Evolutionary conservation across 2,888 invertebrate genomes (phyloP).

Genomic region (Agrotis segetum): DNA sequence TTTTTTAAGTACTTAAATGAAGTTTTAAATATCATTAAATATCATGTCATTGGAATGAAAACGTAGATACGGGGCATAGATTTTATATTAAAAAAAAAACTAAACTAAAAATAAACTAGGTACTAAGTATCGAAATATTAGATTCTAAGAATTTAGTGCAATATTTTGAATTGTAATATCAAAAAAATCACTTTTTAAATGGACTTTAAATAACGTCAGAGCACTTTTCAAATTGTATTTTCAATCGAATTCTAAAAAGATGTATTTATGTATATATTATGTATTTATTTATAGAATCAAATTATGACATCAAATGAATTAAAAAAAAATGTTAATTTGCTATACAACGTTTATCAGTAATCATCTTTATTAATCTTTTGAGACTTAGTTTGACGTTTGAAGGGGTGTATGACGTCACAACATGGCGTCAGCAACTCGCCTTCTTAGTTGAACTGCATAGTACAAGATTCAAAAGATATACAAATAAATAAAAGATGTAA

Average conservation of each 20-base stretch:
- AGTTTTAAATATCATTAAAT: conserved; percentile 53
- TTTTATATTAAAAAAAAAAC: conserved; percentile 57
- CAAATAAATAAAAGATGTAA: too few species aligned
- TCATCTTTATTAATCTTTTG: too few species aligned
- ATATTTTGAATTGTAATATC: conserved; percentile 49
- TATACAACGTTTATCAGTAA: too few species aligned
- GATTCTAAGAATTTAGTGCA: conserved; percentile 61
- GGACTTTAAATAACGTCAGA: not conserved
- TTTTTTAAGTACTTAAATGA: conserved; percentile 53
- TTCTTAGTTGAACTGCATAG: too few species aligned
- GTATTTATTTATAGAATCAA: conserved; percentile 5
- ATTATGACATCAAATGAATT: conserved; percentile 4
- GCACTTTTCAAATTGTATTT: conserved; percentile 22
- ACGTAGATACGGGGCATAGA: conserved; percentile 72
- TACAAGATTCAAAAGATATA: too few species aligned
- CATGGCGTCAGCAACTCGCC: too few species aligned
- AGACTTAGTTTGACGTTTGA: too few species aligned
- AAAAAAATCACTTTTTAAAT: conserved; percentile 13
- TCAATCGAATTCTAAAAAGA: not conserved
- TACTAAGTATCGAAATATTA: conserved; percentile 52
- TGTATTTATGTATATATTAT: conserved; percentile 3
- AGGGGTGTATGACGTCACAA: too few species aligned
- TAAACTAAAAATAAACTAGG: conserved; percentile 44
- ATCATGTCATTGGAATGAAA: conserved; percentile 66
- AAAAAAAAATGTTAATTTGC: not conserved